phyloP scores from a whole-genome alignment of 2,113 vertebrate genomes.

The Salvelinus fontinalis region DNA sequence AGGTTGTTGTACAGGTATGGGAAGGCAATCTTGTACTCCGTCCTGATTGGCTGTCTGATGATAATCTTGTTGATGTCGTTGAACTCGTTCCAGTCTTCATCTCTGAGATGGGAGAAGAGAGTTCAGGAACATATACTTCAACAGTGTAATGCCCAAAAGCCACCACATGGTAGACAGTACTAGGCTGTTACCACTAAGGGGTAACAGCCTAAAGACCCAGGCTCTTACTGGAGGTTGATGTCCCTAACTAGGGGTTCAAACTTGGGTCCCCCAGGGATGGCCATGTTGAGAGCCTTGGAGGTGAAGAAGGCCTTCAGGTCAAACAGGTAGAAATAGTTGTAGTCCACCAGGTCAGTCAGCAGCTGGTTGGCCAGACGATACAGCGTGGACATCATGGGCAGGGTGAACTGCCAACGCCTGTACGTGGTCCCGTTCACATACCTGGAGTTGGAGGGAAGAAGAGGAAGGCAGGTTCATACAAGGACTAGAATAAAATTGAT shows the following conservation, averaged over 20 bases:
- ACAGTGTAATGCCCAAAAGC: not conserved
- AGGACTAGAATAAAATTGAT: not conserved
- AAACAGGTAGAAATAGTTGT: constrained; percentile 97
- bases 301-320: constrained; percentile 98
- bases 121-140: not conserved
- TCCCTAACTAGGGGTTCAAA: constrained; percentile 97
- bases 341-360: constrained; percentile 94
- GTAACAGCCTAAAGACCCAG: not conserved
- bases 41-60: constrained; percentile 96
- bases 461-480: not conserved
- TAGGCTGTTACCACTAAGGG: not conserved
- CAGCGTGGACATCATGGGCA: constrained; percentile 98
- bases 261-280: constrained; percentile 97
- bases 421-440: constrained; percentile 97
- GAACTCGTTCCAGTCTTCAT: constrained; percentile 99
- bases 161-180: too few relatives aligned
- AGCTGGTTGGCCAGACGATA: constrained; percentile 98
- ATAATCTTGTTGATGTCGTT: constrained; percentile 99
- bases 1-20: constrained; percentile 98
- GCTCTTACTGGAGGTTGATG: constrained; percentile 94
- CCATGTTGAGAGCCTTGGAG: constrained; percentile 98
- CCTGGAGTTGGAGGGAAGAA: constrained; percentile 54
- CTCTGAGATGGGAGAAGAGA: constrained; percentile 67
- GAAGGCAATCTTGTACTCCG: constrained; percentile 98
- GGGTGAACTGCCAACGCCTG: constrained; percentile 96